Evolutionary conservation across 2,797 vertebrate genomes (phyloP).

Genomic region (Gastrophryne carolinensis): DNA sequence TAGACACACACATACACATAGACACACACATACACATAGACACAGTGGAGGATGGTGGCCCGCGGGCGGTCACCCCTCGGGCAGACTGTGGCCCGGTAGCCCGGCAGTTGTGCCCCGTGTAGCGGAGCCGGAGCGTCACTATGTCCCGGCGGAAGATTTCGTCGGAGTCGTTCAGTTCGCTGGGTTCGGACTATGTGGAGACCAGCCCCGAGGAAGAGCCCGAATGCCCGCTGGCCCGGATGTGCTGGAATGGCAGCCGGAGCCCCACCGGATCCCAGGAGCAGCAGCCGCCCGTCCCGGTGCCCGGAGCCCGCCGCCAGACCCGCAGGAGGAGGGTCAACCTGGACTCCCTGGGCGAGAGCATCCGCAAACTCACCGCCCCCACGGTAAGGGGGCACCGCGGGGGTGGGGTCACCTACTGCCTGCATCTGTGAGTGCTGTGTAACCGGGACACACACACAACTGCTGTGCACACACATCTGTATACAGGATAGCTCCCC

Average conservation of each 20-base stretch:
- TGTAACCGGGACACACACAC: neutral
- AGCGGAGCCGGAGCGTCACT: conserved; percentile 56
- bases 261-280: conserved; percentile 70
- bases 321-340: conserved; percentile 87
- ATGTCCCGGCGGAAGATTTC: conserved; percentile 94
- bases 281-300: conserved; percentile 42
- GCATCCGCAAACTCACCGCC: conserved; percentile 87
- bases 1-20: too few species aligned
- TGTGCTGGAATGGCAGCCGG: conserved; percentile 87
- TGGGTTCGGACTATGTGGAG: conserved; percentile 90
- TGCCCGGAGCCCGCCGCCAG: conserved; percentile 61
- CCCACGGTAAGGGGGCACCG: conserved; percentile 97
- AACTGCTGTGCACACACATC: too few species aligned
- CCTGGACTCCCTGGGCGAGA: conserved; percentile 94
- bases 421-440: neutral
- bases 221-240: conserved; percentile 78
- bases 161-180: conserved; percentile 94
- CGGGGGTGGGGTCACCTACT: too few species aligned
- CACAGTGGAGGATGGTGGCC: too few species aligned
- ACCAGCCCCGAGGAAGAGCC: conserved; percentile 85
- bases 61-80: too few species aligned
- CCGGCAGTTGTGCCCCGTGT: too few species aligned
- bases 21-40: too few species aligned
- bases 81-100: too few species aligned
- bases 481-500: too few species aligned